Evolutionary conservation across 37 sponge, comb jelly and placozoan genomes (phyloP).

Genomic region (Tethya wilhelma): DNA sequence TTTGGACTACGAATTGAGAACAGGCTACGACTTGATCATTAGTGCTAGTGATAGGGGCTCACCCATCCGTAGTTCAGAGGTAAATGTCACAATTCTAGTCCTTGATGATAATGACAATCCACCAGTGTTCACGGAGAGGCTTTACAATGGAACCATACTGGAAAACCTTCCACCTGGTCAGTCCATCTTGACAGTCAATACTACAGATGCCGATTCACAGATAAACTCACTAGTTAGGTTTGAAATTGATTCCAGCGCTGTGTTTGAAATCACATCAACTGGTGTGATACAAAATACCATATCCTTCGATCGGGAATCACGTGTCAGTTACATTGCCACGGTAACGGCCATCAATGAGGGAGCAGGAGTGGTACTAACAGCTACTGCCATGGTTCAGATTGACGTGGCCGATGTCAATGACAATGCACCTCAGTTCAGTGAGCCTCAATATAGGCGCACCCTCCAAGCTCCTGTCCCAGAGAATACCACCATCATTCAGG

Average conservation of each 20-base stretch:
- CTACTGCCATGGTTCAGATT: conserved; percentile 28
- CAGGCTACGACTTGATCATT: conserved; percentile 8
- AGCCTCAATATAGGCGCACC: conserved; percentile 9
- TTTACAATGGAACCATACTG: conserved; percentile 17
- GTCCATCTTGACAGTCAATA: conserved; percentile 24
- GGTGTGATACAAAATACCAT: conserved; percentile 26
- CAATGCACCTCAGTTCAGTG: conserved; percentile 48
- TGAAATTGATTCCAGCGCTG: conserved; percentile 14
- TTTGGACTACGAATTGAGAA: conserved; percentile 52
- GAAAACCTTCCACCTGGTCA: conserved; percentile 42
- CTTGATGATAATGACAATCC: conserved; percentile 53
- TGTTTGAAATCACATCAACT: conserved; percentile 37
- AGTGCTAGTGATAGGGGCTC: conserved; percentile 59
- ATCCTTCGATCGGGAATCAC: conserved; percentile 54
- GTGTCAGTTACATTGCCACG: conserved; percentile 10
- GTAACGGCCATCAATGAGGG: conserved; percentile 49
- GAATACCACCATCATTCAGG: conserved; percentile 21
- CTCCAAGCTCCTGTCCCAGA: conserved; percentile 21
- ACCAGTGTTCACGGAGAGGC: conserved; percentile 38
- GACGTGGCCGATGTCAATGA: conserved; percentile 53
- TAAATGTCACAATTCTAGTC: conserved; percentile 25
- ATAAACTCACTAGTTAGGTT: conserved; percentile 35
- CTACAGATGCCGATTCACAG: conserved; percentile 46
- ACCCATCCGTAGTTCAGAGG: conserved; percentile 31
- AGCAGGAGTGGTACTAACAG: conserved; percentile 24